Percentiles rank a stretch among this genome's conserved stretches.
Evolutionary conservation across 2,113 vertebrate genomes (phyloP).

Genomic region (Stegostoma tigrinum): DNA sequence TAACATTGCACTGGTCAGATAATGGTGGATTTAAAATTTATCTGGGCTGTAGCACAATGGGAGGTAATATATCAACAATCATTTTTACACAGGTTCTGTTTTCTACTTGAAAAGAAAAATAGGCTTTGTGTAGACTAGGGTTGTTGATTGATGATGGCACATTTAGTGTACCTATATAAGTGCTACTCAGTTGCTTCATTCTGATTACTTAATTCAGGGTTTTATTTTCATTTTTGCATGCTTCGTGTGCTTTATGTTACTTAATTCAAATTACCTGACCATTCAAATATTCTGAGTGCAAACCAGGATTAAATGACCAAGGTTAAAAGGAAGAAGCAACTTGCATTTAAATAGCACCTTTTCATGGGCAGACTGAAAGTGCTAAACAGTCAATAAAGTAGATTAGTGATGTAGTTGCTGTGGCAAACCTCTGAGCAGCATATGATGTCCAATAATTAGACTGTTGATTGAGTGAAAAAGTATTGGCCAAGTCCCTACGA

Average conservation of each 20-base stretch:
- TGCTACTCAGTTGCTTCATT: background rate
- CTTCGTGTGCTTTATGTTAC: background rate
- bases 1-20: background rate
- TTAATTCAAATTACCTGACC: background rate
- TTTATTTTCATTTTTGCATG: background rate
- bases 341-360: background rate
- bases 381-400: background rate
- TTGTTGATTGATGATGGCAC: background rate
- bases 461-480: background rate
- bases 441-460: too few species aligned
- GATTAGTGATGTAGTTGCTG: background rate
- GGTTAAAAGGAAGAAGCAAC: background rate
- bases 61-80: background rate
- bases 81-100: background rate
- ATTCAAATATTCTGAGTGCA: background rate
- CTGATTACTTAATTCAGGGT: background rate
- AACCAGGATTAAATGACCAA: background rate
- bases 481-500: background rate
- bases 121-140: background rate
- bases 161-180: background rate
- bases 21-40: background rate
- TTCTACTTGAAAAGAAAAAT: background rate
- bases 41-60: background rate
- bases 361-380: background rate
- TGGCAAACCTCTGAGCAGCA: background rate